Evolutionary conservation across 2,113 vertebrate genomes (phyloP), one percentile per base, ranked within the genome.

Genomic region (Salvator merianae): DNA sequence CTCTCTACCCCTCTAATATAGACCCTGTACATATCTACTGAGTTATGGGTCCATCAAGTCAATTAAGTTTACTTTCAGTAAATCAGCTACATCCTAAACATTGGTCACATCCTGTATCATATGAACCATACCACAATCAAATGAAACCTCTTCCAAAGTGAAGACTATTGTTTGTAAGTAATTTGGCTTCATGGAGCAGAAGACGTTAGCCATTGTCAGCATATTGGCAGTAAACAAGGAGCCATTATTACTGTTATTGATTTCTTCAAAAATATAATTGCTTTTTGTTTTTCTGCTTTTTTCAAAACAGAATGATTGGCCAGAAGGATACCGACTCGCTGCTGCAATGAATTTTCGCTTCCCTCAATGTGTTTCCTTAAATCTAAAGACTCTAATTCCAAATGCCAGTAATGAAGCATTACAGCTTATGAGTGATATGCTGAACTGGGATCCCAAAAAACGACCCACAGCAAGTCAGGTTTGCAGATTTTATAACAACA

Each of bases 371-470:
- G 96, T 99, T 78, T 97, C 98, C 34, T 98, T 98, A 88, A 97
- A 97, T 89, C 92, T 99, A 65, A 99, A 99, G 96, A 98, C 98
- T 77, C 98, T 99, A 20, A 99, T 99, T 84, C 98, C 98, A 75
- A 99, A 99, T 83, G 98, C 98, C 91, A 99, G 98, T 90, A 97
- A 90, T 4, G 98, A 98, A 88, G 98, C 98, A 28, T 93, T 99
- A 87, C 87, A 95, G 16, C 95, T 99, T 53, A 99, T 99, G 98
- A 97, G 76, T 70, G 97, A 99, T 88, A 93, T 97, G 94, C 90
- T 99, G 78, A 97, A 94, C 71, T 99, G 99, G 99, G 97, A 99
- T 88, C 99, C 99, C 69, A 99, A 98, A 90, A 99, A 98, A 89
- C 95, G 98, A 82, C 99, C 99, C 24, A 98, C 98, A 9, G 97